A percentile compares a stretch with the other conserved stretches of the same genome.
Conservation (phyloP, 2,113 vertebrate genomes). For the Nothocercus nigrocapillus region DNA sequence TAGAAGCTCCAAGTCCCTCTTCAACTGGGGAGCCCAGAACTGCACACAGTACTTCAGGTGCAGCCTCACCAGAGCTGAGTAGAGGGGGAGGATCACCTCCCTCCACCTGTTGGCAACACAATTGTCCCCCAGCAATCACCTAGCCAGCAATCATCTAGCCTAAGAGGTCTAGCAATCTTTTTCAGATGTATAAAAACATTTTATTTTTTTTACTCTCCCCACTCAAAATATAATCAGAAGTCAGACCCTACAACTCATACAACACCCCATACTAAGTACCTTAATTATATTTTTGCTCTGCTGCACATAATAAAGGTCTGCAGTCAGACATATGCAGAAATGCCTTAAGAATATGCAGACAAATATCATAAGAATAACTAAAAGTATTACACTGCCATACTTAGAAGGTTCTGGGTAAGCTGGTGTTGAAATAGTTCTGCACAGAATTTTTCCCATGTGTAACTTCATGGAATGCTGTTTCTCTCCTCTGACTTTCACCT, state of each 20-base stretch:
- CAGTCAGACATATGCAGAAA: neutral
- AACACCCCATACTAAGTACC: neutral
- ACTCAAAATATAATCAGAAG: neutral
- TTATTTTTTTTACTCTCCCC: neutral
- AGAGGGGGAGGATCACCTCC: too few relatives aligned
- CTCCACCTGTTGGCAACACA: too few relatives aligned
- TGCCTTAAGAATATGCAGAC: neutral
- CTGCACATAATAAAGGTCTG: neutral
- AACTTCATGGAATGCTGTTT: neutral
- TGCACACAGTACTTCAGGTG: too few relatives aligned
- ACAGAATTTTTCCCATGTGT: neutral
- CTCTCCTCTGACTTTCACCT: constrained; percentile 20
- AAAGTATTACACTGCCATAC: neutral
- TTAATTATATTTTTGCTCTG: neutral
- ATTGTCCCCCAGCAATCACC: too few relatives aligned
- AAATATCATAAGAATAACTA: neutral
- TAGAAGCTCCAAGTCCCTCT: too few relatives aligned
- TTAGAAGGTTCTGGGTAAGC: neutral
- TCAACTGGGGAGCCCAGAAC: too few relatives aligned
- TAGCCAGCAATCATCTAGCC: neutral
- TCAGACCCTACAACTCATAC: neutral
- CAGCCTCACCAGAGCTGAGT: too few relatives aligned
- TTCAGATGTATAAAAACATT: neutral
- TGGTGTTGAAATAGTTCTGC: neutral
- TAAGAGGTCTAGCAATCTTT: neutral